Evolutionary conservation across 2,113 vertebrate species (phyloP), one percentile per base, ranked within the genome.

Genomic region (Stegostoma tigrinum): DNA sequence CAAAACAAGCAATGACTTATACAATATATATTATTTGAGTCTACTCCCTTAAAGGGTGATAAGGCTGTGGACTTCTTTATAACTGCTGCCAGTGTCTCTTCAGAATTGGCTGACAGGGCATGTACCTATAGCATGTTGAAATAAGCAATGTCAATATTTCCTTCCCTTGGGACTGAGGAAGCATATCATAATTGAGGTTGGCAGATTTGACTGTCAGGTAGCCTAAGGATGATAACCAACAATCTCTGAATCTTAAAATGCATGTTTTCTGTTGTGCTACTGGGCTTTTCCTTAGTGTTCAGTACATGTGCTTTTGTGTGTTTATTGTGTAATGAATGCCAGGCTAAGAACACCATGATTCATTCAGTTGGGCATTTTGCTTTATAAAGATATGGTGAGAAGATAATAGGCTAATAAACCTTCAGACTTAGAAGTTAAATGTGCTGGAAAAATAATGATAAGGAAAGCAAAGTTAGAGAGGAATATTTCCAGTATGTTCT

Each of bases 61-160:
- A 15, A 95, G 67, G 24, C 42, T 68, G 21, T 45, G 68, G 45
- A 52, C 67, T 75, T 95, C 45, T 75, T 12, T 17, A 70, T 52
- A 72, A 75, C 42, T 52, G 68, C 45, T 48, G 68, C 23, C 94
- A 95, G 12, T 72, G 94, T 48, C 45, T 30, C 94, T 48, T 70
- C 66, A 75, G 34, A 72, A 52, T 95, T 95, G 94, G 75, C 94
- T 72, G 68, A 95, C 45, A 72, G 68, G 68, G 48, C 75, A 72
- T 95, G 94, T 95, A 95, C 94, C 68, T 48, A 52, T 72, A 75
- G 68, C 38, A 75, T 45, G 24, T 95, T 95, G 94, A 95, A 45
- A 95, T 95, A 95, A 52, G 68, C 94, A 95, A 72, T 95, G 94
- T 95, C 94, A 95, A 48, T 95, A 52, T 95, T 95, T 72, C 38